A percentile compares a stretch with the other conserved stretches of the same genome.
Evolutionary conservation across 1,140 invertebrate genomes (phyloP).

Genomic region (Pseudomyrmex dendroicus): DNA sequence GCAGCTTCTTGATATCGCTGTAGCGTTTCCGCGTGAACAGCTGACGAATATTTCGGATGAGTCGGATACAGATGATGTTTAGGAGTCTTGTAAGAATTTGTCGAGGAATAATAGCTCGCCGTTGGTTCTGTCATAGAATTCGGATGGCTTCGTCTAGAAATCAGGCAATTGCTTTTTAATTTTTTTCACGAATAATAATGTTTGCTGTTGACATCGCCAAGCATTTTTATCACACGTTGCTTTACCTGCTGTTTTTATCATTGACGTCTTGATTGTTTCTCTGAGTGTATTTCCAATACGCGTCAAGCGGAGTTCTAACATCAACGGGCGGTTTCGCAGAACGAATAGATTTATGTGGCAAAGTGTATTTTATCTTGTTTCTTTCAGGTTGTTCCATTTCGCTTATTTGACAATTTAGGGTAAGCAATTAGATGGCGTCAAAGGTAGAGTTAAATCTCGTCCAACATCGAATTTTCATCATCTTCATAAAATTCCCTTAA

Average conservation of each 20-base stretch:
- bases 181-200: too few species aligned
- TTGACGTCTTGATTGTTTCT: conserved; percentile 42
- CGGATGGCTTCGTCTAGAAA: conserved; percentile 57
- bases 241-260: conserved; percentile 64
- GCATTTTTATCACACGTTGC: not conserved
- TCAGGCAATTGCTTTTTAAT: not conserved
- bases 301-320: conserved; percentile 47
- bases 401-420: conserved; percentile 1
- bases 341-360: conserved; percentile 46
- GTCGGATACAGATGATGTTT: conserved; percentile 54
- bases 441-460: conserved; percentile 12
- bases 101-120: conserved; percentile 58
- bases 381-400: conserved; percentile 70
- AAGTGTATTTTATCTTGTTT: conserved; percentile 57
- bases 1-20: conserved; percentile 43
- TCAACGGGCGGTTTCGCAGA: conserved; percentile 51
- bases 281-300: conserved; percentile 64
- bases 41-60: conserved; percentile 48
- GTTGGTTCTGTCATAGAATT: conserved; percentile 58
- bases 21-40: conserved; percentile 26
- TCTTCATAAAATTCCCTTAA: conserved; percentile 28
- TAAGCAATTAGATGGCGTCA: conserved; percentile 20
- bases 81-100: conserved; percentile 61
- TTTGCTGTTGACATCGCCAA: not conserved
- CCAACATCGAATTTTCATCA: conserved; percentile 18